phyloP scores from a whole-genome alignment of 2,888 invertebrate species.

The Drosophila koepferae region DNA sequence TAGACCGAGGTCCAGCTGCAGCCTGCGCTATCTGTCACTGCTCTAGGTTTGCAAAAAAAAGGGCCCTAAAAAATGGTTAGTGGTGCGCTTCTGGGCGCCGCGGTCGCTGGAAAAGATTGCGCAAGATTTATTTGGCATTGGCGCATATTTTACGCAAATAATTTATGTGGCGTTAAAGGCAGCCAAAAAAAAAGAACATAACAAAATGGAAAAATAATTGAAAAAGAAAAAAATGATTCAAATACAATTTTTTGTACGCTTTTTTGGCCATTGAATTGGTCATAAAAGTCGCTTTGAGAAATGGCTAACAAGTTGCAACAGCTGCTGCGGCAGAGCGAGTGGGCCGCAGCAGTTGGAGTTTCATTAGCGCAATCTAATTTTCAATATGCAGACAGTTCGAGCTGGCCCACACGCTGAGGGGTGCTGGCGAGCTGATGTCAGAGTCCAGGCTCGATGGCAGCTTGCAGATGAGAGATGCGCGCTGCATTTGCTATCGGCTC shows the following conservation, averaged over 20 bases:
- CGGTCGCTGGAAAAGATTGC: constrained; percentile 69
- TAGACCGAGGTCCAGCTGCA: constrained; percentile 5
- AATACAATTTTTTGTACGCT: constrained; percentile 6
- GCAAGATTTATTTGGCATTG: constrained; percentile 82
- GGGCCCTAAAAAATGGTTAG: constrained; percentile 29
- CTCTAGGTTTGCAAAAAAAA: background rate
- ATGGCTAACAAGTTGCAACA: constrained; percentile 46
- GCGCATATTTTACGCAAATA: constrained; percentile 83
- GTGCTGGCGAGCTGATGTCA: background rate
- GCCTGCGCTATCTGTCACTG: constrained; percentile 10
- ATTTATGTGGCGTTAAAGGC: constrained; percentile 78
- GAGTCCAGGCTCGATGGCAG: constrained; percentile 1
- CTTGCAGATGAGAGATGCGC: constrained; percentile 14
- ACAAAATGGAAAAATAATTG: constrained; percentile 64
- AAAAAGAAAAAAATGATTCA: constrained; percentile 74
- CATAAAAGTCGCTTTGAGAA: constrained; percentile 77
- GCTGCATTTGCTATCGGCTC: constrained; percentile 27
- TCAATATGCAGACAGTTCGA: constrained; percentile 29
- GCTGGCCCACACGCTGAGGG: constrained; percentile 36
- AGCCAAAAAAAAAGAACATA: constrained; percentile 31
- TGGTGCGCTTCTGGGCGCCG: constrained; percentile 57
- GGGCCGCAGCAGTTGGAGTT: constrained; percentile 39
- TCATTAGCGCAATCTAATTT: constrained; percentile 76
- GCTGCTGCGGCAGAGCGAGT: constrained; percentile 25
- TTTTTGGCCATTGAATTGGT: constrained; percentile 59